A percentile compares a stretch with the other conserved stretches of the same genome.
Evolutionary conservation across 2,797 vertebrate genomes (phyloP).

Genomic region (Coendou prehensilis): DNA sequence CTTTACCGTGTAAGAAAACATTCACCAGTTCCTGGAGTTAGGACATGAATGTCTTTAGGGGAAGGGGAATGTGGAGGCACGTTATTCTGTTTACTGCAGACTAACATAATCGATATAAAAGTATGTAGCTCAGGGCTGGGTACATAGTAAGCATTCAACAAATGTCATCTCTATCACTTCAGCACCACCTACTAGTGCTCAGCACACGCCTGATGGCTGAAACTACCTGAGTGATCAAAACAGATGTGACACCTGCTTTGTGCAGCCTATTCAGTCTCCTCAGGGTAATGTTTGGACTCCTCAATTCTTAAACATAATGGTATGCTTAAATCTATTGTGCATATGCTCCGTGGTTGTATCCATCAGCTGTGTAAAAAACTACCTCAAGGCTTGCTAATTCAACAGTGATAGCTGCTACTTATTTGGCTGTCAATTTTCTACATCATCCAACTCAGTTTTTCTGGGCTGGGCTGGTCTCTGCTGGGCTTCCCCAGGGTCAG

Average conservation of each 20-base stretch:
- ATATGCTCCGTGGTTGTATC: neutral
- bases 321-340: neutral
- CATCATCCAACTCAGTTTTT: slow-evolving; percentile 1
- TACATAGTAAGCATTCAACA: neutral
- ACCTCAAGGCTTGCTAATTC: neutral
- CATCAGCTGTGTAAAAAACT: neutral
- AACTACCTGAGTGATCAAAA: neutral
- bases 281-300: neutral
- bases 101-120: neutral
- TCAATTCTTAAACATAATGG: neutral
- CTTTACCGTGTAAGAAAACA: neutral
- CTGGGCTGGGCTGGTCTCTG: neutral
- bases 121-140: neutral
- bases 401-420: neutral
- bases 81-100: neutral
- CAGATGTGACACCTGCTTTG: neutral
- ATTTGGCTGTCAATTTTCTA: slow-evolving; percentile 12
- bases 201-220: neutral
- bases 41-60: neutral
- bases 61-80: too few species aligned
- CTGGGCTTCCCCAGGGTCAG: neutral
- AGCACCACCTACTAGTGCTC: neutral
- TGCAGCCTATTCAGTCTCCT: neutral
- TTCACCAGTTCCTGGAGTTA: neutral
- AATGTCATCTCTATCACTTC: neutral